These are phyloP conservation scores for Aradophagus sp. DNA, from an alignment of 1,140 invertebrate genomes.

Conservation along the genomic window DNA sequence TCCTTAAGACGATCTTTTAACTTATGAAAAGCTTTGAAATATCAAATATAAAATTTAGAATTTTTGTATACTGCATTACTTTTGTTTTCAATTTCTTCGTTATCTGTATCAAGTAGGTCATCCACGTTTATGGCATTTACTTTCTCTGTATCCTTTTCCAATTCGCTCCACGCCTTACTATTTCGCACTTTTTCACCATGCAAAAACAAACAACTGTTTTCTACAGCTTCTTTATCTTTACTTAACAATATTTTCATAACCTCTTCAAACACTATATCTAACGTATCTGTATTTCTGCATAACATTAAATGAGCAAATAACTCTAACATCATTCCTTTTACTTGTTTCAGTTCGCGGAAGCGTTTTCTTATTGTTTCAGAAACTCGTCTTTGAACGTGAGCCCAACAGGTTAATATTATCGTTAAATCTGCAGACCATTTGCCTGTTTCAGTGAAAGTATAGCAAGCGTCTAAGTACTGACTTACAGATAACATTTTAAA, in stretches of 20 bases:
- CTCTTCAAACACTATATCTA: slow-evolving; percentile 24
- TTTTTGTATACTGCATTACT: slow-evolving; percentile 17
- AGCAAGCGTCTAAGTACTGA: slow-evolving; percentile 9
- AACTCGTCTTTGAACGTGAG: slow-evolving; percentile 32
- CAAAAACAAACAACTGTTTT: slow-evolving; percentile 20
- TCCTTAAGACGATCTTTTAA: slow-evolving; percentile 7
- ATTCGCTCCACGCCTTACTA: slow-evolving; percentile 1
- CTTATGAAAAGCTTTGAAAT: slow-evolving; percentile 1
- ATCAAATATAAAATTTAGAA: slow-evolving; percentile 25
- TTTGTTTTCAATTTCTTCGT: slow-evolving; percentile 3
- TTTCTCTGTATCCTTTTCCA: slow-evolving; percentile 8
- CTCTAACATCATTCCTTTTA: slow-evolving; percentile 18
- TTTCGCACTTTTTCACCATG: slow-evolving; percentile 21
- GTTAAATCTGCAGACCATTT: neutral
- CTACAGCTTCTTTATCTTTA: slow-evolving; percentile 2
- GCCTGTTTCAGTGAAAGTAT: neutral
- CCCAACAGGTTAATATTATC: slow-evolving; percentile 30
- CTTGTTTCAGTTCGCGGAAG: neutral
- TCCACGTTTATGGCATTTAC: neutral
- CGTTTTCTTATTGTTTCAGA: slow-evolving; percentile 6
- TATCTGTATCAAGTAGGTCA: neutral
- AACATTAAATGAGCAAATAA: slow-evolving; percentile 31
- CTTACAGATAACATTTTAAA: slow-evolving; percentile 17
- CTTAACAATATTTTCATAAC: slow-evolving; percentile 17
- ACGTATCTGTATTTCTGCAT: slow-evolving; percentile 7